These are phyloP conservation scores for Octodonta nipae DNA, from an alignment of 2,888 invertebrate genomes.

Conservation along the genomic window DNA sequence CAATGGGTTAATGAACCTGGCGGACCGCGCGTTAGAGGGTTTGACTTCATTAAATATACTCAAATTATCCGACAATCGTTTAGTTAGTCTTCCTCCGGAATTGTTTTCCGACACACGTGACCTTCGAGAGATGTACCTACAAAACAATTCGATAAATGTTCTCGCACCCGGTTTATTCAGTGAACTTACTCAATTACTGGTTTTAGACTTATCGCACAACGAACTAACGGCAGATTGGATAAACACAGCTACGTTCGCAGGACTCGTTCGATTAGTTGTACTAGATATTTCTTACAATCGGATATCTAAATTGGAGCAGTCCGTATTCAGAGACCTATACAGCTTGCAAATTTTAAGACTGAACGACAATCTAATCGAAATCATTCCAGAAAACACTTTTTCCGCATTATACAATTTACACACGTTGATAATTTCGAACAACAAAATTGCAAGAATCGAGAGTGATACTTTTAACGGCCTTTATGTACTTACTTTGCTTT, in stretches of 20 bases:
- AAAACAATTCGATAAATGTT: slow-evolving; percentile 70
- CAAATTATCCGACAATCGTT: slow-evolving; percentile 66
- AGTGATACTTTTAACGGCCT: slow-evolving; percentile 64
- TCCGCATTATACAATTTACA: slow-evolving; percentile 63
- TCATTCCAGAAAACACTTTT: slow-evolving; percentile 66
- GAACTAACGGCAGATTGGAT: slow-evolving; percentile 73
- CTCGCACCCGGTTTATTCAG: slow-evolving; percentile 68
- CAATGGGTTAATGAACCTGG: slow-evolving; percentile 61
- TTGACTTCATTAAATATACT: slow-evolving; percentile 58
- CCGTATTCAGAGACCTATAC: slow-evolving; percentile 64
- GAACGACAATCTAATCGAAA: slow-evolving; percentile 65
- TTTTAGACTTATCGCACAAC: slow-evolving; percentile 65
- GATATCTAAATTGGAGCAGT: slow-evolving; percentile 59
- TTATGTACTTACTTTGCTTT: slow-evolving; percentile 59
- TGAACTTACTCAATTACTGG: slow-evolving; percentile 59
- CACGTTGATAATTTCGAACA: slow-evolving; percentile 68
- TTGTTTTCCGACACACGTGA: slow-evolving; percentile 66
- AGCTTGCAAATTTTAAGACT: slow-evolving; percentile 67
- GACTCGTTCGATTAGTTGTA: slow-evolving; percentile 61
- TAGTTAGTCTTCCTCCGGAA: slow-evolving; percentile 68
- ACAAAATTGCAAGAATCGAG: slow-evolving; percentile 61
- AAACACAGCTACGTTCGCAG: slow-evolving; percentile 65
- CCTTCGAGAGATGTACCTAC: slow-evolving; percentile 65
- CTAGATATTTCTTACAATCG: slow-evolving; percentile 66
- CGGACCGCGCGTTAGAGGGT: slow-evolving; percentile 66